Evolutionary conservation across 2,888 invertebrate genomes (phyloP), one percentile per base, ranked within the genome.

Genomic region (Stenodema calcarata): DNA sequence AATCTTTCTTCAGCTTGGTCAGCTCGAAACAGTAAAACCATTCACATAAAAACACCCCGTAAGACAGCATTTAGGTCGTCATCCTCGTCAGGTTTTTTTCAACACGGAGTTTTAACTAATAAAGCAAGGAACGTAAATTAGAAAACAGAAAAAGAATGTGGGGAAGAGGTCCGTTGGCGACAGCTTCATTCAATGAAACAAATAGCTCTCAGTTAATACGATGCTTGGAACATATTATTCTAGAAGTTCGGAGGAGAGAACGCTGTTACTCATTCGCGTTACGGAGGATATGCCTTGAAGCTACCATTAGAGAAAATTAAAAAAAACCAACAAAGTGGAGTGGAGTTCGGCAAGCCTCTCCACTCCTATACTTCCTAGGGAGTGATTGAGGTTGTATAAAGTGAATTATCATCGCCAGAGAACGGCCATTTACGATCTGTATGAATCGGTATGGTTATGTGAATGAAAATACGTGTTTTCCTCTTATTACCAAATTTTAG

Each of bases 161-260:
- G 82, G 18, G 78, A 42, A 23, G 42, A 78, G 42, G 78, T 23
- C 78, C 78, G 78, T 44, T 44, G 78, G 69, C 23, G 82, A 82
- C 82, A 82, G 82, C 82, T 82, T 82, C 82, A 82, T 82, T 82
- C 82, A 69, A 82, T 82, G 82, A 42, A 82, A 82, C 82, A 82
- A 82, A 82, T 82, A 62, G 82, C 82, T 82, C 69, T 69, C 82
- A 35, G 69, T 82, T 82, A 82, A 82, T 82, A 82, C 82, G 42
- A 54, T 62, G 82, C 62, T 69, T 42, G 69, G 82, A 82, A 82
- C 69, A 69, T 82, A 82, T 82, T 82, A 82, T 69, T 82, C 35
- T 35, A 47, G 69, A 82, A 23, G 30, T 62, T 69, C 18, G 70
- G 14, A 44, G 14, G 41, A 78, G 42, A 78, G 44, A 23, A 42